Conservation (phyloP, 2,797 vertebrate genomes). For the Crocidura indochinensis region DNA sequence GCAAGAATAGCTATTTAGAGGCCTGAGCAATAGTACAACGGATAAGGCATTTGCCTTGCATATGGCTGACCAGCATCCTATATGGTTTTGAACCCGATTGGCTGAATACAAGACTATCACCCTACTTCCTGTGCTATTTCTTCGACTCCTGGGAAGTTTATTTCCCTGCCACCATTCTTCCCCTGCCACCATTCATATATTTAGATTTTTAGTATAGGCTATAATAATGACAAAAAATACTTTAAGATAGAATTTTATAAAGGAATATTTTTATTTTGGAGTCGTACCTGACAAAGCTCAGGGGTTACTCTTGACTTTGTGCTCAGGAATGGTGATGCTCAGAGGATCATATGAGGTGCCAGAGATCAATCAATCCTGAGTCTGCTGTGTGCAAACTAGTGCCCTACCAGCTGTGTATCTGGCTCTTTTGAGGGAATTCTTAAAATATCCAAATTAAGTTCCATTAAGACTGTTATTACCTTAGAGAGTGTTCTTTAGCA, state of each 20-base stretch:
- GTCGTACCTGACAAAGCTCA: too few relatives aligned
- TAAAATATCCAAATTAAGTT: not conserved
- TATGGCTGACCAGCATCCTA: too few relatives aligned
- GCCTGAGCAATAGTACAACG: too few relatives aligned
- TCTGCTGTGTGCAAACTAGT: too few relatives aligned
- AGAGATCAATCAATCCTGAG: too few relatives aligned
- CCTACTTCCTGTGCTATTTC: not conserved
- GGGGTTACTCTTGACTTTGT: too few relatives aligned
- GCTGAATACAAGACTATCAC: too few relatives aligned
- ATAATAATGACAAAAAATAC: constrained; percentile 42
- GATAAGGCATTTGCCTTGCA: too few relatives aligned
- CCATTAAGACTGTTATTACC: not conserved
- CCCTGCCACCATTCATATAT: not conserved
- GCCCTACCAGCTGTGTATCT: too few relatives aligned
- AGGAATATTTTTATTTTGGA: not conserved
- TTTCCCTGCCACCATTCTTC: constrained; percentile 1
- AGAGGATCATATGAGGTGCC: too few relatives aligned
- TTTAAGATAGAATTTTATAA: not conserved
- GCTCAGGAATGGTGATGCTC: too few relatives aligned
- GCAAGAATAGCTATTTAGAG: not conserved
- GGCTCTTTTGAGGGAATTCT: not conserved
- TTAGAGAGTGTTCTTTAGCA: not conserved
- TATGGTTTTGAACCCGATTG: too few relatives aligned
- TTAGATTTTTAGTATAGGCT: not conserved
- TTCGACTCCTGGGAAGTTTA: constrained; percentile 9